These are phyloP conservation scores for Tamandua tetradactyla DNA, from an alignment of 2,797 vertebrate genomes.

Conservation along the genomic window DNA sequence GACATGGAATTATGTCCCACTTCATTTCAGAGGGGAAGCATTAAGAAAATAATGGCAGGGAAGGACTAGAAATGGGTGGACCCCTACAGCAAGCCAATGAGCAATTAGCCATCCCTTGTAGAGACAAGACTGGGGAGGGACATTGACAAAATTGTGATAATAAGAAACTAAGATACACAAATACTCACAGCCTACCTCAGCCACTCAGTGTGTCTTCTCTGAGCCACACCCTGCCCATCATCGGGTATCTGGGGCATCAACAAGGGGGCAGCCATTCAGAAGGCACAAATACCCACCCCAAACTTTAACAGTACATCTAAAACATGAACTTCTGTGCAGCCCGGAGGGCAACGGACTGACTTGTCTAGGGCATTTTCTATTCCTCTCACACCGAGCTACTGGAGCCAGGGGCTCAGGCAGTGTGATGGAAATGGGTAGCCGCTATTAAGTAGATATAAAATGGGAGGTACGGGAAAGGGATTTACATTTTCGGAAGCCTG, in stretches of 20 bases:
- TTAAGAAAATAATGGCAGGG: neutral
- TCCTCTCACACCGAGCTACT: neutral
- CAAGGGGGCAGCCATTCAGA: neutral
- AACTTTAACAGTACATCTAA: neutral
- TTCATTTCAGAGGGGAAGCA: conserved; percentile 5
- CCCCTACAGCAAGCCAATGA: neutral
- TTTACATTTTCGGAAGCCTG: neutral
- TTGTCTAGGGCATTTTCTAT: neutral
- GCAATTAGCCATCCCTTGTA: neutral
- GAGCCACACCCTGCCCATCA: neutral
- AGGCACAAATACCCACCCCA: neutral
- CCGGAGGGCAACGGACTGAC: neutral
- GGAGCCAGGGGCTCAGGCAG: neutral
- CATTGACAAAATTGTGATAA: neutral
- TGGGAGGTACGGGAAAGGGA: neutral
- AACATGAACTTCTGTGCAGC: neutral
- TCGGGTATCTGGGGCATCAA: accelerated
- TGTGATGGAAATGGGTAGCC: neutral
- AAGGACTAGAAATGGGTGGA: neutral
- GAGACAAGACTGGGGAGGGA: neutral
- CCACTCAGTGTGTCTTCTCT: neutral
- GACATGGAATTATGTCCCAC: neutral
- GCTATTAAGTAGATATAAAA: neutral
- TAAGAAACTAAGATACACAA: neutral
- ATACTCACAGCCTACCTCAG: neutral